Conservation (phyloP, 1,140 invertebrate species). For the Megalopta genalis region DNA sequence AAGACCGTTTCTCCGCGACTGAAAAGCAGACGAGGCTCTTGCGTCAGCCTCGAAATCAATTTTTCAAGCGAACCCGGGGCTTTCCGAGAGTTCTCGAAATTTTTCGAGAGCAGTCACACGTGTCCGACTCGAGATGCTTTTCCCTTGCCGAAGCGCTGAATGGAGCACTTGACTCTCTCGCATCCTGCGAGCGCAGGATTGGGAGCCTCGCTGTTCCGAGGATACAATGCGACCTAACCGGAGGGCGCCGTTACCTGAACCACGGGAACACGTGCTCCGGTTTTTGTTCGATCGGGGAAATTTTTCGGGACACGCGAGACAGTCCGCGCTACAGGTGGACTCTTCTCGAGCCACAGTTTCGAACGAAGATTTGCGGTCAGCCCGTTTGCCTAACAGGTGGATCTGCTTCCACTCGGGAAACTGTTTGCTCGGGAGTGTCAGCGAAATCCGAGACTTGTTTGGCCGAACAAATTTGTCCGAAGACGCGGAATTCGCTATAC, state of each 20-base stretch:
- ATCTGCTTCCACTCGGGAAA: slow-evolving; percentile 48
- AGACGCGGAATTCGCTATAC: not conserved
- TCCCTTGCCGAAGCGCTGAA: slow-evolving; percentile 30
- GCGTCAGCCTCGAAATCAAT: no score
- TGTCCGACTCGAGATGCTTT: slow-evolving; percentile 20
- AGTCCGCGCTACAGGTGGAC: slow-evolving; percentile 57
- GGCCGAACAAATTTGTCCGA: not conserved
- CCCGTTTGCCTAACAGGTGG: slow-evolving; percentile 62
- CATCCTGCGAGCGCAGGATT: slow-evolving; percentile 50
- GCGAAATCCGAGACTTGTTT: slow-evolving; percentile 6
- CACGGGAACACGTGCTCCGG: slow-evolving; percentile 52
- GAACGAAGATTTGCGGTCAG: slow-evolving; percentile 54
- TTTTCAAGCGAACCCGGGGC: no score
- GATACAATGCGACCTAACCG: slow-evolving; percentile 51
- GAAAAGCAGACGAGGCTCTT: no score
- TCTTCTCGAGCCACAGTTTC: slow-evolving; percentile 26
- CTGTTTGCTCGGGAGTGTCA: slow-evolving; percentile 41
- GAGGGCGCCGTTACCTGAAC: slow-evolving; percentile 53
- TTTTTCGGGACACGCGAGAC: slow-evolving; percentile 54
- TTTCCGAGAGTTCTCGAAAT: not conserved
- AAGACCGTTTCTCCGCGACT: not conserved
- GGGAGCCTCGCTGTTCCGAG: slow-evolving; percentile 28
- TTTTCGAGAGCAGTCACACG: slow-evolving; percentile 1
- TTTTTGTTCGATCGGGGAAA: slow-evolving; percentile 47
- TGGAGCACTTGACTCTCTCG: slow-evolving; percentile 51